A percentile compares a stretch with the other conserved stretches of the same genome.
phyloP scores from a whole-genome alignment of 2,888 invertebrate species.

The Liodrosophila aerea region DNA sequence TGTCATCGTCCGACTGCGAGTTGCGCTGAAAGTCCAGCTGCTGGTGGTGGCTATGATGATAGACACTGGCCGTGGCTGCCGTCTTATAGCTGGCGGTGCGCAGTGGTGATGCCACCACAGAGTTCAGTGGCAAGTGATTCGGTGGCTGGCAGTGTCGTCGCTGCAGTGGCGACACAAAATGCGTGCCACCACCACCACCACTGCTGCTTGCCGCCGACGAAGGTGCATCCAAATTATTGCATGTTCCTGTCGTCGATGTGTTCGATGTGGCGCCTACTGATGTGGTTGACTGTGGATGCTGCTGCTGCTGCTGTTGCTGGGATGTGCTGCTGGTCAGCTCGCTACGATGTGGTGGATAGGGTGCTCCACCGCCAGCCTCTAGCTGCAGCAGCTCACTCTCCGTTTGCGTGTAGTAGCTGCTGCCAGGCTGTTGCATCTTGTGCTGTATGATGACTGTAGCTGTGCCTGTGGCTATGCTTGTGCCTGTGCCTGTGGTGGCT shows the following conservation, averaged over 20 bases:
- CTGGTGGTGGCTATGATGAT: conserved; percentile 80
- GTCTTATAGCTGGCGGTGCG: conserved; percentile 80
- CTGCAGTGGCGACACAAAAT: conserved; percentile 80
- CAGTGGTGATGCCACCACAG: conserved; percentile 77
- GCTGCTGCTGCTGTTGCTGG: conserved; percentile 44
- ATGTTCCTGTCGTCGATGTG: conserved; percentile 34
- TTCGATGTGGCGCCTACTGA: too few relatives aligned
- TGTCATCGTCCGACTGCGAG: conserved; percentile 98
- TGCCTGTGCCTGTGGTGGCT: conserved; percentile 39
- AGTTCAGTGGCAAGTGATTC: conserved; percentile 78
- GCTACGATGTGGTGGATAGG: conserved; percentile 59
- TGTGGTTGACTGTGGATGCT: conserved; percentile 28
- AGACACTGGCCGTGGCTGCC: conserved; percentile 65
- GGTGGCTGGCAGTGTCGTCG: conserved; percentile 81
- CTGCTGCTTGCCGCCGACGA: conserved; percentile 54
- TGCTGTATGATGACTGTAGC: conserved; percentile 19
- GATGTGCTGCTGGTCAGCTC: conserved; percentile 38
- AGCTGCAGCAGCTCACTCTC: conserved; percentile 81
- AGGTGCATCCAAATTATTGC: conserved; percentile 65
- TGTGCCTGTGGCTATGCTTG: conserved; percentile 9
- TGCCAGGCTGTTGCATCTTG: conserved; percentile 78
- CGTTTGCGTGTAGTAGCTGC: conserved; percentile 81
- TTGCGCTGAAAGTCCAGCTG: conserved; percentile 89
- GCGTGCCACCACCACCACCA: conserved; percentile 26
- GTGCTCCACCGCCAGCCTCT: conserved; percentile 73